These are phyloP conservation scores for Drosophila kuntzei DNA, from an alignment of 2,888 invertebrate species.

Conservation along the genomic window DNA sequence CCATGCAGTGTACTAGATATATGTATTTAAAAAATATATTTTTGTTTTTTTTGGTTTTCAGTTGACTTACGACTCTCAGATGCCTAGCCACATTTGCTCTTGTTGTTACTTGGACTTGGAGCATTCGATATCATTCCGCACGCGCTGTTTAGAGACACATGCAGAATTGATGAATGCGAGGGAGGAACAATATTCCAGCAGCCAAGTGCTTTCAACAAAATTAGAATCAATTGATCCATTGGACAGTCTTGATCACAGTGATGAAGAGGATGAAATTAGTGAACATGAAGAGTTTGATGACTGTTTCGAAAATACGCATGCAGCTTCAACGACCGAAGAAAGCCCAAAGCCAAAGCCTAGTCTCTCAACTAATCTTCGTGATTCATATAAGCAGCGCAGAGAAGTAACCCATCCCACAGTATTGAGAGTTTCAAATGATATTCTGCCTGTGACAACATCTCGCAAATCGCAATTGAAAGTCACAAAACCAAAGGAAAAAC, in stretches of 20 bases:
- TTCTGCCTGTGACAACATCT: background rate
- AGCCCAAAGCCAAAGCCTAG: no score
- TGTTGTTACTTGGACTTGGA: slow-evolving; percentile 63
- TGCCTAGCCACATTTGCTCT: slow-evolving; percentile 62
- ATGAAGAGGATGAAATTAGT: background rate
- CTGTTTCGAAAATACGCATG: background rate
- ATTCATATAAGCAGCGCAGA: background rate
- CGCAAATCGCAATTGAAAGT: background rate
- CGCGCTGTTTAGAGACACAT: slow-evolving; percentile 57
- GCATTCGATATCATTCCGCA: slow-evolving; percentile 55
- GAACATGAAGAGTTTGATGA: background rate
- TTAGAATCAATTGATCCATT: slow-evolving; percentile 32
- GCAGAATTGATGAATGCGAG: slow-evolving; percentile 11
- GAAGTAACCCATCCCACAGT: background rate
- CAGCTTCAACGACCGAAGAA: background rate
- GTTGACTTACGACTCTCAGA: slow-evolving; percentile 21
- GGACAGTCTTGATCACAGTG: background rate
- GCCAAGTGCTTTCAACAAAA: no score
- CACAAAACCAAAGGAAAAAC: background rate
- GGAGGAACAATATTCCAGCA: background rate
- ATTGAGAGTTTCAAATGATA: background rate
- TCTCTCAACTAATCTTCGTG: background rate
- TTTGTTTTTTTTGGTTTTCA: slow-evolving; percentile 16
- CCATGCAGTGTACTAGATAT: background rate
- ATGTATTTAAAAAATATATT: background rate